phyloP scores from a whole-genome alignment of 92 coral and sea anemone genomes.

The Meandrina meandrites region DNA sequence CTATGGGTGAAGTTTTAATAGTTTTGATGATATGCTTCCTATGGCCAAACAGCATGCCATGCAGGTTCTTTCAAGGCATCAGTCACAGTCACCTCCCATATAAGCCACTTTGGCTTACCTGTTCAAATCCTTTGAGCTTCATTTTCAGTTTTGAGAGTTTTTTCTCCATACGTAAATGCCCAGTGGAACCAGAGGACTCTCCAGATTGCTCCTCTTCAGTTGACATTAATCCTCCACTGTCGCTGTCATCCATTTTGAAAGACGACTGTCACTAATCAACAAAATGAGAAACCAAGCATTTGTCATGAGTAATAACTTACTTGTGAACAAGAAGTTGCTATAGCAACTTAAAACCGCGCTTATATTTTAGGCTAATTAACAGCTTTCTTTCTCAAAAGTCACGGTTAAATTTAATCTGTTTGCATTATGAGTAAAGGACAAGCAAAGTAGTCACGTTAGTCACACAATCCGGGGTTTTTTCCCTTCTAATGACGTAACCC shows the following conservation, averaged over 20 bases:
- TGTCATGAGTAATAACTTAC: background rate
- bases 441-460: no score
- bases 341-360: no score
- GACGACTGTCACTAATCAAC: background rate
- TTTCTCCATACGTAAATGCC: slow-evolving; percentile 33
- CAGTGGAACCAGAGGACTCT: slow-evolving; percentile 40
- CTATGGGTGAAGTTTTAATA: background rate
- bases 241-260: slow-evolving; percentile 39
- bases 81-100: no score
- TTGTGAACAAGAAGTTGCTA: background rate
- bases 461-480: no score
- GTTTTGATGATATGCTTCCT: no score
- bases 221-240: slow-evolving; percentile 41
- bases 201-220: slow-evolving; percentile 44
- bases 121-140: slow-evolving; percentile 57
- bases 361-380: no score
- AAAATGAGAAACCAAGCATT: background rate
- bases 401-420: no score
- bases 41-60: no score
- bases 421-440: no score
- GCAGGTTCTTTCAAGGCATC: no score
- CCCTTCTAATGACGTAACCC: no score
- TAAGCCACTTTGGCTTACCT: slow-evolving; percentile 22
- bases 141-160: slow-evolving; percentile 47
- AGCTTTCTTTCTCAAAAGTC: no score